These are phyloP conservation scores for Troglohyphantes excavatus DNA, from an alignment of 2,888 invertebrate species.

Conservation along the genomic window DNA sequence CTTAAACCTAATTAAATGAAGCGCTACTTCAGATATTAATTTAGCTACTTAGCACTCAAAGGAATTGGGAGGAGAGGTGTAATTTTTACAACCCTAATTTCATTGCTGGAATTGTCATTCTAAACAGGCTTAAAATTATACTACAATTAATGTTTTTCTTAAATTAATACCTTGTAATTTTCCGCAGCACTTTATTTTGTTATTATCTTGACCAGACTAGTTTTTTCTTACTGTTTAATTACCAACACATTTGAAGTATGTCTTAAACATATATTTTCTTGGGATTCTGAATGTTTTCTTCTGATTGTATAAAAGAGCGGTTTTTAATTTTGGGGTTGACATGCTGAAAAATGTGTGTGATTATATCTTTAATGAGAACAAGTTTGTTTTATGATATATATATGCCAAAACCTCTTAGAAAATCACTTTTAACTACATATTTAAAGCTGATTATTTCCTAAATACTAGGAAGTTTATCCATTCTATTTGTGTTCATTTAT, in stretches of 20 bases:
- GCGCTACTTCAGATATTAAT: not conserved
- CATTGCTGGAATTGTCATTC: conserved; percentile 1
- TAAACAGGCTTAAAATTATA: conserved; percentile 1
- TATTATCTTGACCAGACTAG: not conserved
- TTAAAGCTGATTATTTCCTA: too few relatives aligned
- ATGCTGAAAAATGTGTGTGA: too few relatives aligned
- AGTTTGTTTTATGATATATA: too few relatives aligned
- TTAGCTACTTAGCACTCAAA: not conserved
- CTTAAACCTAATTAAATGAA: conserved; percentile 5
- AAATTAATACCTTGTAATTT: not conserved
- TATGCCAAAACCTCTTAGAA: too few relatives aligned
- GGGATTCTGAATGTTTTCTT: too few relatives aligned
- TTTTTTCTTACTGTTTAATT: not conserved
- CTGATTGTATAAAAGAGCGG: too few relatives aligned
- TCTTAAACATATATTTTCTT: not conserved
- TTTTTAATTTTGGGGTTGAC: too few relatives aligned
- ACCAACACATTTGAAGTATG: not conserved
- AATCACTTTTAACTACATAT: too few relatives aligned
- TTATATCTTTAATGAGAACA: too few relatives aligned
- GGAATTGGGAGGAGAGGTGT: not conserved
- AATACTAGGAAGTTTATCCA: too few relatives aligned
- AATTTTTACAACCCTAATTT: not conserved
- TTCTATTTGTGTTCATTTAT: too few relatives aligned
- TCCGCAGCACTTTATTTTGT: not conserved
- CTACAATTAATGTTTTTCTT: not conserved